Percentiles rank a stretch among this genome's conserved stretches.
Conservation (phyloP, 1,140 invertebrate species). For the Drosophila biarmipes region DNA sequence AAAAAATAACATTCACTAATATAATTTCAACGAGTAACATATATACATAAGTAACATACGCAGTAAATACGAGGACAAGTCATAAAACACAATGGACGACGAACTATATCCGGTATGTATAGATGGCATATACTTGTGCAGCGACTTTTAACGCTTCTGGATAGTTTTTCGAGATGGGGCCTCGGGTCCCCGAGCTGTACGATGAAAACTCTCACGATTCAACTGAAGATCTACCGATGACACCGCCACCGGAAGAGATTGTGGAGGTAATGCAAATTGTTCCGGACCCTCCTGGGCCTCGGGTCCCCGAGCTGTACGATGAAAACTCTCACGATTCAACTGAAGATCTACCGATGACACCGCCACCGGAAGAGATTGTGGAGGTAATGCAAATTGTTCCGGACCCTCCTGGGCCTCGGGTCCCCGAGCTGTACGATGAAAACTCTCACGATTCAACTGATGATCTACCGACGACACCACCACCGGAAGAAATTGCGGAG, state of each 20-base stretch:
- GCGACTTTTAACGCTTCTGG: neutral
- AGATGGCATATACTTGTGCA: neutral
- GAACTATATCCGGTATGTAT: neutral
- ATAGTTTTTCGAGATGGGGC: neutral
- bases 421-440: neutral
- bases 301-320: neutral
- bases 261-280: neutral
- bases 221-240: neutral
- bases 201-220: neutral
- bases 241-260: neutral
- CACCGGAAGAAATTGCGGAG: neutral
- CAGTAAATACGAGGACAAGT: neutral
- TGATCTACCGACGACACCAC: neutral
- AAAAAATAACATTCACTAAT: neutral
- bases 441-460: no score
- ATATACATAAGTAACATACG: neutral
- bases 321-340: neutral
- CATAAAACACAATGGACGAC: neutral
- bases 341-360: neutral
- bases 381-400: neutral
- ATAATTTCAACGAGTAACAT: neutral
- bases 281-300: no score
- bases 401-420: no score
- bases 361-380: neutral
- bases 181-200: neutral